Evolutionary conservation across 2,113 vertebrate species (phyloP).

Genomic region (Todiramphus chloris): DNA sequence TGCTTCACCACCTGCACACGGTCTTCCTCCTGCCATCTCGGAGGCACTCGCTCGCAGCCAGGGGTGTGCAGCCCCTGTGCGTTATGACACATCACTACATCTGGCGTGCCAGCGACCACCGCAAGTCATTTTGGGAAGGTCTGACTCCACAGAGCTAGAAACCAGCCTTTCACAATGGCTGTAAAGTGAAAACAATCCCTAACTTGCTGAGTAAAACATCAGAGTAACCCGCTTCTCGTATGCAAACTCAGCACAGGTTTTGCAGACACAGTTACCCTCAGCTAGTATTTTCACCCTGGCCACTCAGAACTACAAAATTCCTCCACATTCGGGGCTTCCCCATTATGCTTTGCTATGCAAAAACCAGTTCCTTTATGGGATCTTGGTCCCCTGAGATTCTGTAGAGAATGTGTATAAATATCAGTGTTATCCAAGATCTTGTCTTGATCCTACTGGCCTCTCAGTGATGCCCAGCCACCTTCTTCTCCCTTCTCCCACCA

Average conservation of each 20-base stretch:
- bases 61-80: neutral
- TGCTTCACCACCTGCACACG: neutral
- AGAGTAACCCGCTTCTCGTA: neutral
- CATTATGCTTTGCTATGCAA: constrained; percentile 36
- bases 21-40: accelerated
- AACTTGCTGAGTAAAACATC: constrained; percentile 16
- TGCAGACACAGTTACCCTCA: neutral
- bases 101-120: neutral
- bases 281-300: neutral
- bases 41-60: accelerated
- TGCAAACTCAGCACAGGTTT: constrained; percentile 42
- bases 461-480: neutral
- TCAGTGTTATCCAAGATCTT: neutral
- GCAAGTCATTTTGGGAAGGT: neutral
- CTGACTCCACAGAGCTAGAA: constrained; percentile 10
- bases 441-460: neutral
- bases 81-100: neutral
- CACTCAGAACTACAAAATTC: neutral
- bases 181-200: constrained; percentile 12
- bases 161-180: neutral
- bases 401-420: neutral
- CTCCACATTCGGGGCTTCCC: neutral
- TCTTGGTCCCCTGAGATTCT: neutral
- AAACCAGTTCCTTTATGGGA: constrained; percentile 21
- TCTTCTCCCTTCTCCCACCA: neutral